Conservation (phyloP, 2,888 invertebrate species). For the Harmothoe impar region DNA sequence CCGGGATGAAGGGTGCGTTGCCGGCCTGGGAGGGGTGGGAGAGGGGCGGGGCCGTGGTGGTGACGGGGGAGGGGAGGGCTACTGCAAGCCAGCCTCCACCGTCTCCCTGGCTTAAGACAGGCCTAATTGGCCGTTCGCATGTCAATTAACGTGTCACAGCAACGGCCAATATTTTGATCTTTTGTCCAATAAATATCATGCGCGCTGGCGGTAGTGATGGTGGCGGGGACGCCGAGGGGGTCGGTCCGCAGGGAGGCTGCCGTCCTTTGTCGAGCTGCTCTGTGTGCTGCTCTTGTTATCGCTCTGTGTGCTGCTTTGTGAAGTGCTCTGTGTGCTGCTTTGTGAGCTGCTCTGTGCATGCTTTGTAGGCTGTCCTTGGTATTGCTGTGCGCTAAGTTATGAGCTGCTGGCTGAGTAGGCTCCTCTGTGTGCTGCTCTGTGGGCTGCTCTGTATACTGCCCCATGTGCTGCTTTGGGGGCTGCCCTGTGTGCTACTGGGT, state of each 20-base stretch:
- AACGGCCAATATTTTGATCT: conserved; percentile 58
- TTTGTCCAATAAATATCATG: conserved; percentile 63
- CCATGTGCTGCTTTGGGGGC: no score
- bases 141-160: conserved; percentile 58
- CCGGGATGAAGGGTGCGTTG: background rate
- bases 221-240: conserved; percentile 1
- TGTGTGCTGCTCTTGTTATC: background rate
- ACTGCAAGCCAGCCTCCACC: background rate
- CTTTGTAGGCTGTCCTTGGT: no score
- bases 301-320: no score
- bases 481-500: no score
- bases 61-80: background rate
- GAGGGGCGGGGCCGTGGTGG: background rate
- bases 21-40: background rate
- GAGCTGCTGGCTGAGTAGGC: no score
- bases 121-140: conserved; percentile 58
- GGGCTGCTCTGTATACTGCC: no score
- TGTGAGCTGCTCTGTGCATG: background rate
- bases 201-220: background rate
- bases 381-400: no score
- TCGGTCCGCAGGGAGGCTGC: background rate
- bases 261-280: background rate
- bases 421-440: no score
- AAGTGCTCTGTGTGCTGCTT: no score
- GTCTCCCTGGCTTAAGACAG: conserved; percentile 14